Base-by-base conservation (phyloP, 2,113 vertebrate genomes). In the Embiotoca jacksoni region DNA sequence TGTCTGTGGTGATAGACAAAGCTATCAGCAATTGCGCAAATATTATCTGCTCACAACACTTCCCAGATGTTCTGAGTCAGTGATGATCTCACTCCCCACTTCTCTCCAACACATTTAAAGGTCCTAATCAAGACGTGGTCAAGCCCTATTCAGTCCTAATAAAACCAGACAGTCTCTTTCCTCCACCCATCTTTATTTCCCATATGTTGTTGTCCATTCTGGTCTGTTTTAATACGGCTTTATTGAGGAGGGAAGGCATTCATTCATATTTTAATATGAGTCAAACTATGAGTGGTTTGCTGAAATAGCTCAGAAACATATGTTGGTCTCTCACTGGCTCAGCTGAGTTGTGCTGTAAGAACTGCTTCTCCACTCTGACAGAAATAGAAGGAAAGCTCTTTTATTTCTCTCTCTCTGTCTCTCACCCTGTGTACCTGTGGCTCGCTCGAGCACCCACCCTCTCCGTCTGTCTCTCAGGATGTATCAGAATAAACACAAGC, bases 211-310 rank as follows among this genome's bases (percentile, higher is more conserved):
- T 78, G 76, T 82, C 78, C 64, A 4, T 72, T 77, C 59, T 80
- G 57, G 35, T 76, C 50, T 75, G 57, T 83, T 87, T 83, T 72
- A 56, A 86, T 78, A 65, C 30, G 69, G 50, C 37, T 85, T 89
- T 84, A 72, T 89, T 84, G 64, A 73, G 66, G 7, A n/a, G 66
- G 35, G 15, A 64, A 68, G 59, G 74, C 39, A 30, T 69, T 82
- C 90, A 85, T 87, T 83, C 86, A 88, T 91, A 86, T 92, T 91
- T 91, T 78, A 89, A 84, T 70, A 75, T 57, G 63, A 72, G 61
- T 50, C 61, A 60, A 71, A 65, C 85, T 70, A 80, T 39, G 68
- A 91, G 83, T 75, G 72, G 71, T 72, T 79, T 74, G 53, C 68
- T 61, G 55, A 86, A 89, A 81, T 70, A 72, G 78, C 83, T 73